Evolutionary conservation across 1,140 invertebrate species (phyloP), one percentile per base, ranked within the genome.

Genomic region (Plutomurus gul): DNA sequence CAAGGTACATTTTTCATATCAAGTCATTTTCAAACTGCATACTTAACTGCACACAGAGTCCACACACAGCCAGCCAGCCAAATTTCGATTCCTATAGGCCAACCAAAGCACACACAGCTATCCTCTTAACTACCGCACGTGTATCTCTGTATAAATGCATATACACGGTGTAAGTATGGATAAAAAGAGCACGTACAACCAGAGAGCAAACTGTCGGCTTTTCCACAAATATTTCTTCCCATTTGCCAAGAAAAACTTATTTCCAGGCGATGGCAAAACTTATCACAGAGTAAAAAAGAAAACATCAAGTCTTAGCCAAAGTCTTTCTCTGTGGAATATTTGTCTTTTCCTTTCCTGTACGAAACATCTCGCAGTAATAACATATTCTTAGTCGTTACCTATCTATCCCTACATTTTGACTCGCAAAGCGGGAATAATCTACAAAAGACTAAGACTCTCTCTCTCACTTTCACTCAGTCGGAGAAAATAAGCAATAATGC

Each of bases 1-100:
- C 18, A 82, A 84, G 81, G 81, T 82, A 76, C 56, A 65, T 65
- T 65, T 65, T 65, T 65, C 56, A 65, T 65, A n/a, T 11, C 56
- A n/a, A 65, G 56, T 65, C 56, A 65, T 65, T 65, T 49, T 60
- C 27, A 33, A 60, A 56, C 22, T 27, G 25, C 39, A 43, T 43
- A 43, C n/a, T 43, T 43, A 43, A 43, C 39, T 43, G n/a, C 39
- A 13, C 2, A 43, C n/a, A 65, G 4, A 16, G 8, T n/a, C 1
- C 4, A 30, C 8, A 13, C 20, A 60, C 20, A 60, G 25, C 18
- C 49, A 51, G 11, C 10, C 49, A 27, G 22, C 47, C 47, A 56
- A 36, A 60, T 65, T 65, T 43, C 39, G 11, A 43, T 43, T 43
- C 10, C 39, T n/a, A 8, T 43, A 43, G 10, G n/a, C 39, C 39